Evolutionary conservation across 2,113 vertebrate species (phyloP).

Genomic region (Gracilinanus agilis): DNA sequence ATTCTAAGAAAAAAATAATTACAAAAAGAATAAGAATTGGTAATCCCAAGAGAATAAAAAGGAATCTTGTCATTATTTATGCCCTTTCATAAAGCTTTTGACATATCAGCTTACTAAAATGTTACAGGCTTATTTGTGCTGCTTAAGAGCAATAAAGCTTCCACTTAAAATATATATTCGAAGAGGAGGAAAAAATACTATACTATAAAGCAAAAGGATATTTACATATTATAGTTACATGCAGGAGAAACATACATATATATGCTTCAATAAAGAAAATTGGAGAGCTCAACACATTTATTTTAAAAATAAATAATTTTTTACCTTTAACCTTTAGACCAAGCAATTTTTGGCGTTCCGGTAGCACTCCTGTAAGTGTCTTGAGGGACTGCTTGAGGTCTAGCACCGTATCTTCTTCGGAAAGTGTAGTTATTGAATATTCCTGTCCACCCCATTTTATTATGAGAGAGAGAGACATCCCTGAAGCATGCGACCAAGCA

Average conservation of each 20-base stretch:
- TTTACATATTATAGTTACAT: not conserved
- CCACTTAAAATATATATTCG: slow-evolving; percentile 43
- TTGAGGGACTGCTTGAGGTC: slow-evolving; percentile 99
- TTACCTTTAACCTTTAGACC: slow-evolving; percentile 98
- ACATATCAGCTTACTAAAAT: slow-evolving; percentile 26
- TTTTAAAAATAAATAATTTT: not conserved
- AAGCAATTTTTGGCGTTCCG: slow-evolving; percentile 96
- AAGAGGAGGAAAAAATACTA: not conserved
- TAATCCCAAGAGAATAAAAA: slow-evolving; percentile 15
- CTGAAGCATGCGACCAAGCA: slow-evolving; percentile 82
- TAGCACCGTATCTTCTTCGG: slow-evolving; percentile 97
- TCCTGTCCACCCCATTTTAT: slow-evolving; percentile 99
- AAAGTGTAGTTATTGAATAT: slow-evolving; percentile 95
- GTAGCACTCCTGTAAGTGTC: slow-evolving; percentile 96
- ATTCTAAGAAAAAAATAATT: slow-evolving; percentile 40
- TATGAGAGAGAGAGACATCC: slow-evolving; percentile 98
- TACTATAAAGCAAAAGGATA: slow-evolving; percentile 27
- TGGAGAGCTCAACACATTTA: not conserved
- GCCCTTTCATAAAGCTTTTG: slow-evolving; percentile 41
- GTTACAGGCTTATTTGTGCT: not conserved
- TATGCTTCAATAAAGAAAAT: slow-evolving; percentile 16
- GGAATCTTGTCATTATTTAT: slow-evolving; percentile 31
- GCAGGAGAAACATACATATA: slow-evolving; percentile 39
- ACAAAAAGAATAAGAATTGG: not conserved
- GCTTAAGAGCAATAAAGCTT: not conserved